Base-by-base conservation (phyloP, 2,888 invertebrate species). In the Rotaria sp. region DNA sequence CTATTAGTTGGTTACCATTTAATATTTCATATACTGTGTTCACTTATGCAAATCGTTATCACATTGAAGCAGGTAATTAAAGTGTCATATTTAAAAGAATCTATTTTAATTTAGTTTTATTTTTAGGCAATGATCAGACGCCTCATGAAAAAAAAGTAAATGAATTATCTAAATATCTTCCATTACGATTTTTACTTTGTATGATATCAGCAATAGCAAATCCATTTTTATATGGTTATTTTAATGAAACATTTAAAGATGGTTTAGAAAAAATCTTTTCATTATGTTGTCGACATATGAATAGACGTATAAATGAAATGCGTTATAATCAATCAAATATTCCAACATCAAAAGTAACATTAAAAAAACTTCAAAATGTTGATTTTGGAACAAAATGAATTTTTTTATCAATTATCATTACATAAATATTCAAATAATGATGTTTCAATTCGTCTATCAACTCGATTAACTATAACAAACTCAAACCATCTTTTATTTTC, bases 1-100 rank as follows among this genome's bases (percentile, higher is more conserved):
- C 80, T 3, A 80, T 80, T 35, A 80, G 80, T 80, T 80, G 80
- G 80, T n/a, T 80, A n/a, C 80, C 80, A 45, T 80, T 80, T 45
- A 80, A 80, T 45, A 80, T 80, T 11, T 45, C 26, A 26, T 45
- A 80, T 26, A 80, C 38, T 26, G 38, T 80, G n/a, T 80, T 80
- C 45, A 80, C 45, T 2, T 45, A 80, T 35, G 35, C 7, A 0
- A 35, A 67, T 35, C 67, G 35, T 4, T 67, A 35, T 38, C 10
- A 18, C 0, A 5, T 24, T 52, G 5, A 1, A 67, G 15, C 67
- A 67, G 67, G 67, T 67, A 30, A 18, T 4, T 26, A 11, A 5
- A 24, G 10, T 11, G 21, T 21, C 2, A 3, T 30, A 21, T 18
- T 30, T 18, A 21, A 35, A 38, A 8, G 0, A 67, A 21, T 30